These are phyloP conservation scores for Acrossocheilus wenchowensis DNA, from an alignment of 2,797 vertebrate genomes.

Conservation along the genomic window DNA sequence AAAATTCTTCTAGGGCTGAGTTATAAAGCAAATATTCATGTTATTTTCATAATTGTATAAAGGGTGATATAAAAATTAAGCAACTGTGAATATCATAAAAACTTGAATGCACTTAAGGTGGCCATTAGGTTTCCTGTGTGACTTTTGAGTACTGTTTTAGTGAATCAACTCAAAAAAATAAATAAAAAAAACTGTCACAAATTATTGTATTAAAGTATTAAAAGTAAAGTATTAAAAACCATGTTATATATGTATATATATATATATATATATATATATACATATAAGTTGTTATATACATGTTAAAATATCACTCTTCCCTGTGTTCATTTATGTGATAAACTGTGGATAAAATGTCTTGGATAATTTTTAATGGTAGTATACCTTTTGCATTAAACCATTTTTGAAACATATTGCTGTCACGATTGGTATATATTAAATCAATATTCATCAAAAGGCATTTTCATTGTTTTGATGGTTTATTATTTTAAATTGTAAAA, in stretches of 20 bases:
- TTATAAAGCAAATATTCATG: conserved; percentile 33
- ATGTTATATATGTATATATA: too few species aligned
- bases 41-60: not conserved
- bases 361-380: not conserved
- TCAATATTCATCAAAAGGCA: not conserved
- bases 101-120: not conserved
- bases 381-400: not conserved
- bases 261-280: too few species aligned
- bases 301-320: not conserved
- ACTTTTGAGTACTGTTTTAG: not conserved
- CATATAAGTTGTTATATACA: too few species aligned
- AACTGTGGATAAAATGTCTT: not conserved
- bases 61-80: not conserved
- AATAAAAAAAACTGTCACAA: too few species aligned
- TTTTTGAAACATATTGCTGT: not conserved
- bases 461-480: too few species aligned
- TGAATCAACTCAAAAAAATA: not conserved
- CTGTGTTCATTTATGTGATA: not conserved
- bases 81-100: not conserved
- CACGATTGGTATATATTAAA: not conserved
- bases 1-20: conserved; percentile 26
- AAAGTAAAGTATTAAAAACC: too few species aligned
- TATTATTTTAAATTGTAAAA: too few species aligned
- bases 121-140: not conserved
- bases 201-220: too few species aligned